A percentile compares a stretch with the other conserved stretches of the same genome.
Evolutionary conservation across 2,113 vertebrate genomes (phyloP).

Genomic region (Pitta sordida): DNA sequence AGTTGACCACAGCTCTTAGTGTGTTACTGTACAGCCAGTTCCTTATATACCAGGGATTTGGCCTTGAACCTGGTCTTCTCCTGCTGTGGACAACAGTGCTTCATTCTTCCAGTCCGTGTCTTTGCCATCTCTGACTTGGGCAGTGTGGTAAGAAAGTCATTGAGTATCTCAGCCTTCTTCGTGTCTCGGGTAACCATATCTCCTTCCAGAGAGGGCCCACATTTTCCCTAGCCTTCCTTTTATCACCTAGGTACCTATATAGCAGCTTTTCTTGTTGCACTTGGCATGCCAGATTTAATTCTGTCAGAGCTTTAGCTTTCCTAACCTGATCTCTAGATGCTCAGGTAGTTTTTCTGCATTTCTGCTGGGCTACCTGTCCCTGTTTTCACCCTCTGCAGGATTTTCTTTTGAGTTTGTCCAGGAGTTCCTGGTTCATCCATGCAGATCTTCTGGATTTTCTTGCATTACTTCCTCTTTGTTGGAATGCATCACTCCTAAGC

Average conservation of each 20-base stretch:
- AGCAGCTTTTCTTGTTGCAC: background rate
- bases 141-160: background rate
- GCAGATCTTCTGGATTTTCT: background rate
- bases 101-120: background rate
- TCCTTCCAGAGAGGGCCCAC: background rate
- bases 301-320: background rate
- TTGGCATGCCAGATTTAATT: background rate
- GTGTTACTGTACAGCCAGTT: background rate
- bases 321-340: background rate
- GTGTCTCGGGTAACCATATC: fast-evolving
- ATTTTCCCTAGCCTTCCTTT: background rate
- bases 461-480: background rate
- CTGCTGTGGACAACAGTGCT: background rate
- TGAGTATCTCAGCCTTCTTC: background rate
- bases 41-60: background rate
- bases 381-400: background rate
- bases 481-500: background rate
- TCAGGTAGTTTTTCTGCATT: background rate
- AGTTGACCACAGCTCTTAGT: background rate
- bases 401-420: background rate
- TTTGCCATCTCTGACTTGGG: background rate
- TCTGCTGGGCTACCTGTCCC: background rate
- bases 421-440: background rate
- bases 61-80: background rate
- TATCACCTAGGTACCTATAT: background rate